A percentile compares a stretch with the other conserved stretches of the same genome.
Evolutionary conservation across 1,140 invertebrate species (phyloP).

Genomic region (Mylabris phalerata): DNA sequence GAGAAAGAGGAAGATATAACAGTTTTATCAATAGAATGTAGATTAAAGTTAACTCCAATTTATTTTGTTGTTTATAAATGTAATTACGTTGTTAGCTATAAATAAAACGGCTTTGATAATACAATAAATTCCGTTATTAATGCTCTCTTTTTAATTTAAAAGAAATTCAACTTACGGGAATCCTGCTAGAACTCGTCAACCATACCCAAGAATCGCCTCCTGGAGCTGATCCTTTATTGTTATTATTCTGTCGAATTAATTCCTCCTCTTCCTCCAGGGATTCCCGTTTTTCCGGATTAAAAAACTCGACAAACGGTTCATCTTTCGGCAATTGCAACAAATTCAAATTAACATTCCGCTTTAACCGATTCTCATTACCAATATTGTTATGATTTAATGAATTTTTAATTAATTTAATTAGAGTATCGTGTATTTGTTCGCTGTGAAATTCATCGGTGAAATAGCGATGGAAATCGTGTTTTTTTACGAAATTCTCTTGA

Average conservation of each 20-base stretch:
- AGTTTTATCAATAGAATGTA: too few species aligned
- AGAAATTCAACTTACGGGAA: conserved; percentile 54
- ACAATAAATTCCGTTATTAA: too few species aligned
- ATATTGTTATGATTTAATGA: too few species aligned
- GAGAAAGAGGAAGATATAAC: too few species aligned
- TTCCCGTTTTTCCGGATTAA: conserved; percentile 56
- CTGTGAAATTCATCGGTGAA: conserved; percentile 30
- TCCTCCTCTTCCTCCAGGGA: conserved; percentile 56
- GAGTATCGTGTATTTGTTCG: neutral
- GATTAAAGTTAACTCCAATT: too few species aligned
- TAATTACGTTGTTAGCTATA: too few species aligned
- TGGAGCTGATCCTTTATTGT: conserved; percentile 51
- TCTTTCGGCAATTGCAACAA: conserved; percentile 36
- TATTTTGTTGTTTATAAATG: too few species aligned
- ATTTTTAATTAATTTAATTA: neutral
- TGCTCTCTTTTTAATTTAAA: neutral
- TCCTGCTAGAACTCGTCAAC: conserved; percentile 68
- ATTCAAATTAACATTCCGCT: conserved; percentile 34
- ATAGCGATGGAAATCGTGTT: conserved; percentile 28
- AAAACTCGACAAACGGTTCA: conserved; percentile 58
- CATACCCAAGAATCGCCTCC: conserved; percentile 68
- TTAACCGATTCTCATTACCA: conserved; percentile 11
- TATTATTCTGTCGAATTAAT: conserved; percentile 48
- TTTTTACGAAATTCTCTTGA: conserved; percentile 31
- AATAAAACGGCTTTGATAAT: too few species aligned